These are phyloP conservation scores for Saimiri boliviensis DNA, from an alignment of 2,113 vertebrate species.

Conservation along the genomic window DNA sequence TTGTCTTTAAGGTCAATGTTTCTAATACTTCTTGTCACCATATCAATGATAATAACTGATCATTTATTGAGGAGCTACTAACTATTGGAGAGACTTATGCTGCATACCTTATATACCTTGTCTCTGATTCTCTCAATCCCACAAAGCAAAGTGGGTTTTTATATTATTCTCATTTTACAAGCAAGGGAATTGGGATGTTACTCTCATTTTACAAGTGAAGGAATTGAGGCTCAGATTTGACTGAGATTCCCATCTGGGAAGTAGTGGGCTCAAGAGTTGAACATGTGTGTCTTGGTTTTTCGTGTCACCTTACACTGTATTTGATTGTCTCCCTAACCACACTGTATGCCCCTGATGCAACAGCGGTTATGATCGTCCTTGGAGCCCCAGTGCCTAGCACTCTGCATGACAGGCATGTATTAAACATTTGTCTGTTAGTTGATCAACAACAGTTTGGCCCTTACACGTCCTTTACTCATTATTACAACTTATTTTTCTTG, in stretches of 20 bases:
- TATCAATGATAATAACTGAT: not conserved
- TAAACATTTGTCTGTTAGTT: not conserved
- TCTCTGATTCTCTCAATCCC: not conserved
- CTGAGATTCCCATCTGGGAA: not conserved
- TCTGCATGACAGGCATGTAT: not conserved
- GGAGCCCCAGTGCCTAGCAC: not conserved
- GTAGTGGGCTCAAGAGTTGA: not conserved
- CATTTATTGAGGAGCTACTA: not conserved
- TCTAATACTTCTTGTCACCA: not conserved
- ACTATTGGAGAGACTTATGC: fast-evolving
- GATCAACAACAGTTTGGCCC: not conserved
- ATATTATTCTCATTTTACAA: not conserved
- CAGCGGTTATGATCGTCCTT: not conserved
- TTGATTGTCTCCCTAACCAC: not conserved
- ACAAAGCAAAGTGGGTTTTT: not conserved
- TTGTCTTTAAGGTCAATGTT: not conserved
- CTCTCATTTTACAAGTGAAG: not conserved
- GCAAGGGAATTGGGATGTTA: not conserved
- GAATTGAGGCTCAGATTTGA: no score
- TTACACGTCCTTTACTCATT: not conserved
- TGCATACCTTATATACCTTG: not conserved
- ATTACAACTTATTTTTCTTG: not conserved
- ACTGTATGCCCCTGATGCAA: no score
- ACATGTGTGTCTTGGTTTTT: not conserved
- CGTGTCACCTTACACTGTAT: fast-evolving